A percentile compares a stretch with the other conserved stretches of the same genome.
phyloP scores from a whole-genome alignment of 2,888 invertebrate species.

The Pharmacophagus antenor region DNA sequence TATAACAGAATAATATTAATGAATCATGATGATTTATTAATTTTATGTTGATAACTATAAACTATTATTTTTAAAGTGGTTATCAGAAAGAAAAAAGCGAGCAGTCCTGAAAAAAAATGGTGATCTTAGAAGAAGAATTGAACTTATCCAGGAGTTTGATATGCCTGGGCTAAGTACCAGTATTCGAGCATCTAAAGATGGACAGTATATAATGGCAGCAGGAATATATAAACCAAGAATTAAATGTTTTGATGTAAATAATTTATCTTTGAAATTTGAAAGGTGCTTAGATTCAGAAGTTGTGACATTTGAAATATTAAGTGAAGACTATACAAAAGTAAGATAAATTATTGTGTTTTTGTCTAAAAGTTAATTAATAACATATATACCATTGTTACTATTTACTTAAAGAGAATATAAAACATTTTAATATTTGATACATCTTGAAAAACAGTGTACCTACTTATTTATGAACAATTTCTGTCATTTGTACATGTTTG shows the following conservation, averaged over 20 bases:
- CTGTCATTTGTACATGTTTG: too few species aligned
- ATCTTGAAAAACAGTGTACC: too few species aligned
- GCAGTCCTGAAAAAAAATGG: conserved; percentile 92
- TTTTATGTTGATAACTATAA: background rate
- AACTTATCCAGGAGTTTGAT: conserved; percentile 99
- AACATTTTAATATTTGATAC: too few species aligned
- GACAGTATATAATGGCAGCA: conserved; percentile 94
- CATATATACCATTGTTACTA: too few species aligned
- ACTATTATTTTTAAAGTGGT: conserved; percentile 83
- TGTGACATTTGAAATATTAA: conserved; percentile 94
- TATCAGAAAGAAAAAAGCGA: conserved; percentile 90
- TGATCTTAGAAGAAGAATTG: conserved; percentile 93
- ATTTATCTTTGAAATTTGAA: conserved; percentile 98
- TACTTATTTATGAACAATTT: too few species aligned
- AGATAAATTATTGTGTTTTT: background rate
- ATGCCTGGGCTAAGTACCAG: conserved; percentile 97
- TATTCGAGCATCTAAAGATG: conserved; percentile 92
- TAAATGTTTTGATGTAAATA: conserved; percentile 97
- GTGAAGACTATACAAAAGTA: conserved; percentile 97
- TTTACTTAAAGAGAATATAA: too few species aligned
- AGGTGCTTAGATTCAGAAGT: conserved; percentile 98
- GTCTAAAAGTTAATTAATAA: background rate
- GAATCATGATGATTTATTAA: background rate
- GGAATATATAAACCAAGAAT: conserved; percentile 98
- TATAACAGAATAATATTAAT: background rate